A percentile compares a stretch with the other conserved stretches of the same genome.
phyloP scores from a whole-genome alignment of 2,797 vertebrate species.

The Schizothorax lantsangensis region DNA sequence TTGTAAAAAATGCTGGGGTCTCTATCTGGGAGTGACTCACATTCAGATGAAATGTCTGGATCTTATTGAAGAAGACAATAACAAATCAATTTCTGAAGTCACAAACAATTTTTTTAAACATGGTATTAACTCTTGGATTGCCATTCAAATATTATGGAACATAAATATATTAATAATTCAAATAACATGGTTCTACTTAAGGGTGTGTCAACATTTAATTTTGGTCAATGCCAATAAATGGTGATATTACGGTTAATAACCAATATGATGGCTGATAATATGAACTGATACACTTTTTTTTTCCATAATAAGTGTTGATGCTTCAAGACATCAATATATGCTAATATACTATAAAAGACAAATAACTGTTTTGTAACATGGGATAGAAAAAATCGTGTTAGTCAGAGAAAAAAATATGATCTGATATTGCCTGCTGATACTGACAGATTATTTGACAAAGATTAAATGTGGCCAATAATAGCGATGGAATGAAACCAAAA shows the following conservation, averaged over 20 bases:
- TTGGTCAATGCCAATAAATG: background rate
- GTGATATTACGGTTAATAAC: background rate
- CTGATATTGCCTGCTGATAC: background rate
- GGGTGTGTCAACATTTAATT: background rate
- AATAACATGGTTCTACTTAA: background rate
- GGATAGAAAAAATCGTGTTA: background rate
- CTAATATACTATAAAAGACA: background rate
- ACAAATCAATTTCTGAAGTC: background rate
- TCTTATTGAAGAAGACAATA: constrained; percentile 70
- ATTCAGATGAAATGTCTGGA: constrained; percentile 80
- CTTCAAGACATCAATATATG: background rate
- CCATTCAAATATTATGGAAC: background rate
- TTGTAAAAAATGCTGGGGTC: constrained; percentile 89
- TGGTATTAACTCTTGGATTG: background rate
- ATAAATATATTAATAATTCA: background rate
- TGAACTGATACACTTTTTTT: background rate
- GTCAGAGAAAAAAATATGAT: background rate
- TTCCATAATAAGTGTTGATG: too few relatives aligned
- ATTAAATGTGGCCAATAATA: background rate
- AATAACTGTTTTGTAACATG: background rate
- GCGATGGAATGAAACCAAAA: background rate
- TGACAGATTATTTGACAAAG: background rate
- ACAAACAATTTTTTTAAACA: background rate
- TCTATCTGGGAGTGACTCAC: constrained; percentile 66
- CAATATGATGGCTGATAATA: background rate